Conservation (phyloP, 2,888 invertebrate species). For the Cinara cedri region DNA sequence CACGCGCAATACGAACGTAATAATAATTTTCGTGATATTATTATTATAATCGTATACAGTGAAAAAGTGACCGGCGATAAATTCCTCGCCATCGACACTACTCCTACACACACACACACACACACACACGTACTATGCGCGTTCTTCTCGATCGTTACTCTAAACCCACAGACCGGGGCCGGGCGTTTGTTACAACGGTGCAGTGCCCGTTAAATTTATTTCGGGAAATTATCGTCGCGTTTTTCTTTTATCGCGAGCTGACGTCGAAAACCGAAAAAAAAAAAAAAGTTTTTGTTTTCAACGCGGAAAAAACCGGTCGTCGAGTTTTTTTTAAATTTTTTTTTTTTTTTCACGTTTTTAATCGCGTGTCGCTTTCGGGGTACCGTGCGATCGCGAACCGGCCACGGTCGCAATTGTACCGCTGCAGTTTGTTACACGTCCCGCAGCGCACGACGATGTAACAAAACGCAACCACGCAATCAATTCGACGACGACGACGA, state of each 20-base stretch:
- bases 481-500: too few relatives aligned
- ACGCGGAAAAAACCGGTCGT: too few relatives aligned
- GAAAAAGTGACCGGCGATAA: not conserved
- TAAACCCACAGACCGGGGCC: not conserved
- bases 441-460: not conserved
- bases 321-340: too few relatives aligned
- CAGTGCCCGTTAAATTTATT: too few relatives aligned
- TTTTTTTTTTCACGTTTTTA: too few relatives aligned
- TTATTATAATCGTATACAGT: not conserved
- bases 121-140: too few relatives aligned
- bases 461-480: not conserved
- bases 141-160: not conserved
- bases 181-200: not conserved
- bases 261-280: too few relatives aligned
- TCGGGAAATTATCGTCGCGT: not conserved
- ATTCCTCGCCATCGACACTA: constrained; percentile 26
- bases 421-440: not conserved
- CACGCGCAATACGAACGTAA: not conserved
- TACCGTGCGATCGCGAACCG: too few relatives aligned
- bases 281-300: too few relatives aligned
- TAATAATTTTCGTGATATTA: not conserved
- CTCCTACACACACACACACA: too few relatives aligned
- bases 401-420: too few relatives aligned
- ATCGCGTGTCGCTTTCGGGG: too few relatives aligned
- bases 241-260: not conserved